Percentiles rank a stretch among this genome's conserved stretches.
phyloP scores from a whole-genome alignment of 2,888 invertebrate species.

The Chalcis sispes region DNA sequence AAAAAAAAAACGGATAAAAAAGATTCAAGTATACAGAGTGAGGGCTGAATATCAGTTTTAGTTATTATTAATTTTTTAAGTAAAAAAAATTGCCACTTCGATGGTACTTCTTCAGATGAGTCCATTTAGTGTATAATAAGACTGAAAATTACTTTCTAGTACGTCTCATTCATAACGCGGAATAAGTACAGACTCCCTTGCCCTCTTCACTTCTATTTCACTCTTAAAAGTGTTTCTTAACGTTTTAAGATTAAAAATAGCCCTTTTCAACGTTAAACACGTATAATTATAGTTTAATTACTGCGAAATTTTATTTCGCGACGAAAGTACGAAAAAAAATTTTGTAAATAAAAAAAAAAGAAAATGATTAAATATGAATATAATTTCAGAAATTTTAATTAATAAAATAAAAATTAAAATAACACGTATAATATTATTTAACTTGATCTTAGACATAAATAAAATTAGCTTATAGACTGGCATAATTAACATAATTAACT shows the following conservation, averaged over 20 bases:
- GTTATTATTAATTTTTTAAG: too few relatives aligned
- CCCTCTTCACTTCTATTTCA: neutral
- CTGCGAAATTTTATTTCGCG: neutral
- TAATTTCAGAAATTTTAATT: too few relatives aligned
- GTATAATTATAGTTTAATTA: constrained; percentile 23
- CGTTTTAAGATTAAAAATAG: constrained; percentile 5
- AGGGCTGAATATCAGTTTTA: too few relatives aligned
- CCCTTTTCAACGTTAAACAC: neutral
- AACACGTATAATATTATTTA: too few relatives aligned
- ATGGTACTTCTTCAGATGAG: neutral
- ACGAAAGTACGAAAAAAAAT: neutral
- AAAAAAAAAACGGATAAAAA: too few relatives aligned
- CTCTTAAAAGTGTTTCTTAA: constrained; percentile 13
- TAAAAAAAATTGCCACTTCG: neutral
- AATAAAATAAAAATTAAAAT: too few relatives aligned
- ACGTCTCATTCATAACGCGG: constrained; percentile 24
- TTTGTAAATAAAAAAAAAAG: neutral
- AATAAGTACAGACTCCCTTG: constrained; percentile 23
- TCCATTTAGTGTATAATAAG: constrained; percentile 41
- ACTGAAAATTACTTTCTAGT: constrained; percentile 37
- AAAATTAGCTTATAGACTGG: too few relatives aligned
- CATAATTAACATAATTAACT: too few relatives aligned
- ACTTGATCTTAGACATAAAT: too few relatives aligned
- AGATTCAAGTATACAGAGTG: too few relatives aligned
- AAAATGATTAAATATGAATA: too few relatives aligned